Percentiles rank a stretch among this genome's conserved stretches.
phyloP scores from a whole-genome alignment of 2,888 invertebrate species.

The Chloroclysta siterata region DNA sequence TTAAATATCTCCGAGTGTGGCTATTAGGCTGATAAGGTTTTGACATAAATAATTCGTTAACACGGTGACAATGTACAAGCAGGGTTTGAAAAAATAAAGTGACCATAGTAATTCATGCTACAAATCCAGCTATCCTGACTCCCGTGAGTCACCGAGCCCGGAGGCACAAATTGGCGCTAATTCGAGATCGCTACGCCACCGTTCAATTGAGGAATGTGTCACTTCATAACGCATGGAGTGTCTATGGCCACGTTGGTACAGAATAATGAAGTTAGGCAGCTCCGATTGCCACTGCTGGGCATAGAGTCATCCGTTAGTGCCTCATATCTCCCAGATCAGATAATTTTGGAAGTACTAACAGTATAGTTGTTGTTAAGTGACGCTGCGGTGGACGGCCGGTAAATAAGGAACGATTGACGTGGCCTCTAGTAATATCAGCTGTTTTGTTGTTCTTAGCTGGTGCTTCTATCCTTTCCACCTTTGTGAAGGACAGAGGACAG shows the following conservation, averaged over 20 bases:
- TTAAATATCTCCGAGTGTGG: too few species aligned
- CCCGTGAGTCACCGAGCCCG: slow-evolving; percentile 68
- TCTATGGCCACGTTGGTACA: slow-evolving; percentile 17
- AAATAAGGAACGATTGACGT: too few species aligned
- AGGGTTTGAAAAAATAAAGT: not conserved
- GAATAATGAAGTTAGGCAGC: slow-evolving; percentile 19
- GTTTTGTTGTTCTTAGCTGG: too few species aligned
- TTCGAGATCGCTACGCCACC: slow-evolving; percentile 73
- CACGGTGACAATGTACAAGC: too few species aligned
- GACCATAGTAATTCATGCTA: not conserved
- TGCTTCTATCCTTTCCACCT: too few species aligned
- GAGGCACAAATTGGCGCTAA: slow-evolving; percentile 83
- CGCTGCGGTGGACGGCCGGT: too few species aligned
- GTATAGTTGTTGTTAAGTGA: too few species aligned
- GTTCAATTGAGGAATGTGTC: slow-evolving; percentile 84
- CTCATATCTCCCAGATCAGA: not conserved
- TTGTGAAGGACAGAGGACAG: too few species aligned
- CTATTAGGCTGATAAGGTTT: too few species aligned
- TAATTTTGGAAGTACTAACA: too few species aligned
- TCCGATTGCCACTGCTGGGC: not conserved
- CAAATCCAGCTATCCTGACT: slow-evolving; percentile 25
- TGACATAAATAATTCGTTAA: too few species aligned
- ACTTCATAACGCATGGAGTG: slow-evolving; percentile 60
- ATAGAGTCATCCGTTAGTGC: not conserved
- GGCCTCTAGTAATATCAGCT: too few species aligned